Evolutionary conservation across 2,888 invertebrate species (phyloP).

Genomic region (Amphipyra tragopoginis): DNA sequence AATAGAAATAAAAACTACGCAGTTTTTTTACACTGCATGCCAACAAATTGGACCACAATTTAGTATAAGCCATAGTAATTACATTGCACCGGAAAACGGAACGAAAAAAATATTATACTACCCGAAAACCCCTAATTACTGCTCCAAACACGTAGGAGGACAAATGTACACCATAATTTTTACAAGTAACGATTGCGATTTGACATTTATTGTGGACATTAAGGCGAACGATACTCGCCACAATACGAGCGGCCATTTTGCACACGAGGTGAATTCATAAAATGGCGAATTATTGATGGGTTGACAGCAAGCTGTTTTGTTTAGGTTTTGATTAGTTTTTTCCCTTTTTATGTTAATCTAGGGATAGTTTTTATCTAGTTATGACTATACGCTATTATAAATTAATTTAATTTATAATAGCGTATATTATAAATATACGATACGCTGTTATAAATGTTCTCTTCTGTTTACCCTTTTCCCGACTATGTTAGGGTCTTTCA

Average conservation of each 20-base stretch:
- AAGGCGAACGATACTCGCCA: conserved; percentile 77
- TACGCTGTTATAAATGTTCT: no score
- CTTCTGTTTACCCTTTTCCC: no score
- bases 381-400: no score
- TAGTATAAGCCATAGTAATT: conserved; percentile 46
- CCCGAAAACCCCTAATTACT: conserved; percentile 77
- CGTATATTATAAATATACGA: no score
- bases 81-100: conserved; percentile 46
- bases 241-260: conserved; percentile 79
- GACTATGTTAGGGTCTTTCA: no score
- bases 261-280: conserved; percentile 77
- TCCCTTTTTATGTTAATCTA: not conserved
- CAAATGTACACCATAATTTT: conserved; percentile 83
- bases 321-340: conserved; percentile 18
- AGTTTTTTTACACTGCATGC: conserved; percentile 29
- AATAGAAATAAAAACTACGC: conserved; percentile 1
- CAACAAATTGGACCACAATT: conserved; percentile 28
- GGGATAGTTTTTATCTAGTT: no score
- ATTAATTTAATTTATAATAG: no score
- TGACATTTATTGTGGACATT: conserved; percentile 86
- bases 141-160: conserved; percentile 77
- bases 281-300: conserved; percentile 71
- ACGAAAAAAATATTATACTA: conserved; percentile 47
- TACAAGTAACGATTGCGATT: conserved; percentile 84
- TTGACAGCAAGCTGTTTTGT: conserved; percentile 47